phyloP scores from a whole-genome alignment of 2,797 vertebrate species.

The Myiotriccus ornatus region DNA sequence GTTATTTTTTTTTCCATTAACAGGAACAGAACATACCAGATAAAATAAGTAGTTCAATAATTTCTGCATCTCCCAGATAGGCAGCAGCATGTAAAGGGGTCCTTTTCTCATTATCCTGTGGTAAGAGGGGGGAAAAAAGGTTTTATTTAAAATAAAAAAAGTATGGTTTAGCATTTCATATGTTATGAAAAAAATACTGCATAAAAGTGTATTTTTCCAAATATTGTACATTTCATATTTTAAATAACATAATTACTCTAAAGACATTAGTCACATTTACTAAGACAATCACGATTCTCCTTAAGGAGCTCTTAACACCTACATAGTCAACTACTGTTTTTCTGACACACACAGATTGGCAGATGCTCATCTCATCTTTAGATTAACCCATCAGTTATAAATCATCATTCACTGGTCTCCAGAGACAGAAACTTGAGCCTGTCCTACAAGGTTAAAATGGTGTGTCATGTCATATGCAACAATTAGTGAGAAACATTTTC shows the following conservation, averaged over 20 bases:
- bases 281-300: background rate
- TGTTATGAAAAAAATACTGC: conserved; percentile 48
- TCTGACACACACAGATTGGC: background rate
- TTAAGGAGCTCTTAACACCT: background rate
- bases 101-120: conserved; percentile 96
- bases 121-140: conserved; percentile 55
- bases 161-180: conserved; percentile 31
- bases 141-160: conserved; percentile 66
- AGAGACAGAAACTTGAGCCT: background rate
- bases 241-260: background rate
- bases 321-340: background rate
- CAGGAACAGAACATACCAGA: conserved; percentile 84
- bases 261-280: background rate
- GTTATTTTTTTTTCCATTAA: conserved; percentile 15
- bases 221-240: conserved; percentile 20
- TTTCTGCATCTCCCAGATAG: conserved; percentile 97
- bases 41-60: conserved; percentile 97
- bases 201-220: conserved; percentile 28
- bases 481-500: background rate
- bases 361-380: background rate
- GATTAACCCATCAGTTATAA: background rate
- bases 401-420: background rate
- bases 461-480: background rate
- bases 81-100: conserved; percentile 96
- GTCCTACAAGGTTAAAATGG: background rate